Conservation (phyloP, 2,797 vertebrate species). For the Epinephelus malabaricus region DNA sequence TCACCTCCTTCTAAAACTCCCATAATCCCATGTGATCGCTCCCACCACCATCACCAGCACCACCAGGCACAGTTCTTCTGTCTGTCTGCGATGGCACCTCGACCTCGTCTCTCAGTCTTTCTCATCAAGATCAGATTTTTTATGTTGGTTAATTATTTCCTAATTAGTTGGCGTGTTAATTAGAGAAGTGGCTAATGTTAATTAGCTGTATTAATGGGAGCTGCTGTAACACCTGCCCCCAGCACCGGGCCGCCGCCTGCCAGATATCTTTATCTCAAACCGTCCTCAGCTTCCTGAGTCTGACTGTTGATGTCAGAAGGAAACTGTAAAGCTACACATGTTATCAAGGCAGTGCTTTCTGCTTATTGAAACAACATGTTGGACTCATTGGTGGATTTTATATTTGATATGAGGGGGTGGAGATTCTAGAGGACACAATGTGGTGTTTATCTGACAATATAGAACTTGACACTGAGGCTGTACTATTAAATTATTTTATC, state of each 20-base stretch:
- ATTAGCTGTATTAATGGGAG: conserved; percentile 99
- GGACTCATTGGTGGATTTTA: not conserved
- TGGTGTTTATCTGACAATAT: no score
- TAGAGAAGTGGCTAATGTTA: conserved; percentile 98
- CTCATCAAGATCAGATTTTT: conserved; percentile 79
- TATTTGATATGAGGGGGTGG: not conserved
- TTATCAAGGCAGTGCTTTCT: not conserved
- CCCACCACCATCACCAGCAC: not conserved
- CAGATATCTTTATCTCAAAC: conserved; percentile 55
- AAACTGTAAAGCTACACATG: not conserved
- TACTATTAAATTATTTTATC: no score
- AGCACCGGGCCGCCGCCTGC: conserved; percentile 82
- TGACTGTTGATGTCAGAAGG: not conserved
- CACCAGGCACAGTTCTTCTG: not conserved
- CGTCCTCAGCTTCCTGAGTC: not conserved
- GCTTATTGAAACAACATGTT: not conserved
- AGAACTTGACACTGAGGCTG: no score
- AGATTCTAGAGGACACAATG: no score
- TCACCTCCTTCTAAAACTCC: not conserved
- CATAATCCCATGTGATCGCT: not conserved
- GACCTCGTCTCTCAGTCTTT: conserved; percentile 30
- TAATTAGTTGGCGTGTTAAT: conserved; percentile 99
- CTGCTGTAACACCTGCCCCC: conserved; percentile 97
- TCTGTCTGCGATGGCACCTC: not conserved
- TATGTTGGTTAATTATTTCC: conserved; percentile 96